These are phyloP conservation scores for Nixonia krombeini DNA, from an alignment of 1,140 invertebrate genomes.

Conservation along the genomic window DNA sequence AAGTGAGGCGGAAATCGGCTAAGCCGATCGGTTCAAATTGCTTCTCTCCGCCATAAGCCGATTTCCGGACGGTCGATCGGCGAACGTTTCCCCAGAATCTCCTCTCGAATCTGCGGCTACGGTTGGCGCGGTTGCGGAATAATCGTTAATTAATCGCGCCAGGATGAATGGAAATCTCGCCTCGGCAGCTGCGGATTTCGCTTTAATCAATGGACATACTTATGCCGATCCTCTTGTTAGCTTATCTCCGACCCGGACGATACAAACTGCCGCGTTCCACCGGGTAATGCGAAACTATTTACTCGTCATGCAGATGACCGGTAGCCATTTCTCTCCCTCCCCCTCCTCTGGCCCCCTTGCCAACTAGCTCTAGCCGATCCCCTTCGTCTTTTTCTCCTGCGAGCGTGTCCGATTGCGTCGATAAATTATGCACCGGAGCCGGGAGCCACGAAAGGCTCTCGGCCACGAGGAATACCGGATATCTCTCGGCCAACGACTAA, in stretches of 20 bases:
- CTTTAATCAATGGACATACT: background rate
- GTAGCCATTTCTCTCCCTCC: conserved; percentile 55
- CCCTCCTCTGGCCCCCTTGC: conserved; percentile 8
- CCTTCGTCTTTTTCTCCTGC: conserved; percentile 36
- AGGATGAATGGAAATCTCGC: too few relatives aligned
- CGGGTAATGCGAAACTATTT: conserved; percentile 61
- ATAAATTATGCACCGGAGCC: conserved; percentile 51
- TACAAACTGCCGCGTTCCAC: conserved; percentile 58
- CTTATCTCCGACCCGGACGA: conserved; percentile 49
- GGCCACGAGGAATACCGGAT: conserved; percentile 23
- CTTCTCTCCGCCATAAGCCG: too few relatives aligned
- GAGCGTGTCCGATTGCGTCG: conserved; percentile 53
- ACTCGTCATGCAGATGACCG: conserved; percentile 65
- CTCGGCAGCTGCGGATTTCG: too few relatives aligned
- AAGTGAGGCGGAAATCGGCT: too few relatives aligned
- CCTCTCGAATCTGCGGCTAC: too few relatives aligned
- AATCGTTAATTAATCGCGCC: too few relatives aligned
- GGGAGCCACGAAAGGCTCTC: conserved; percentile 8
- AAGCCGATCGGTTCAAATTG: too few relatives aligned
- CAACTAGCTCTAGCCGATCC: too few relatives aligned
- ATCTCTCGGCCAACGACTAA: conserved; percentile 49
- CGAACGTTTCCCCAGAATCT: too few relatives aligned
- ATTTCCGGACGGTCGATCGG: too few relatives aligned
- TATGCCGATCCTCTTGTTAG: conserved; percentile 28
- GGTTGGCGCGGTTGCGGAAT: too few relatives aligned